These are phyloP conservation scores for Litocranius walleri DNA, from an alignment of 2,113 vertebrate species.

Conservation along the genomic window DNA sequence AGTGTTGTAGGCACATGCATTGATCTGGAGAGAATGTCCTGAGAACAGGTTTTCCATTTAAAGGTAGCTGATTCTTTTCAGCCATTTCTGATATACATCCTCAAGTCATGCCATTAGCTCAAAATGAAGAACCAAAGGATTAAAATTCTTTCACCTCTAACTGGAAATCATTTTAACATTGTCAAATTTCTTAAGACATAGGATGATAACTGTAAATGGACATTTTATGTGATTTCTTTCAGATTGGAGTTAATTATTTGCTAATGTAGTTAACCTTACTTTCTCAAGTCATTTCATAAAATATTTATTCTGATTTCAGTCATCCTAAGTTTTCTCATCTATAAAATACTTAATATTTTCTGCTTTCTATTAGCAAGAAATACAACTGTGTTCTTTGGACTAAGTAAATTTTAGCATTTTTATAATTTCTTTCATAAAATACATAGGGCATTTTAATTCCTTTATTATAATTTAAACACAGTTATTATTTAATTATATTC, in stretches of 20 bases:
- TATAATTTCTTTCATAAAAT: background rate
- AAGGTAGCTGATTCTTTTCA: background rate
- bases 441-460: background rate
- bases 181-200: background rate
- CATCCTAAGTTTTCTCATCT: background rate
- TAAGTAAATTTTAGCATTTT: constrained; percentile 8
- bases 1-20: background rate
- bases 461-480: background rate
- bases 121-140: background rate
- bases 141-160: background rate
- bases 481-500: background rate
- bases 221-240: background rate
- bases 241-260: background rate
- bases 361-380: constrained; percentile 24
- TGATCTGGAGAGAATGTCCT: background rate
- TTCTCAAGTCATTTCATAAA: constrained; percentile 25
- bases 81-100: background rate
- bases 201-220: background rate
- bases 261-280: constrained; percentile 7
- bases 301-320: constrained; percentile 34
- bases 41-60: background rate
- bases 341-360: constrained; percentile 48
- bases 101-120: background rate
- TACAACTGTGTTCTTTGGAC: background rate
- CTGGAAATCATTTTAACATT: background rate